Evolutionary conservation across 2,113 vertebrate genomes (phyloP).

Genomic region (Scortum barcoo): DNA sequence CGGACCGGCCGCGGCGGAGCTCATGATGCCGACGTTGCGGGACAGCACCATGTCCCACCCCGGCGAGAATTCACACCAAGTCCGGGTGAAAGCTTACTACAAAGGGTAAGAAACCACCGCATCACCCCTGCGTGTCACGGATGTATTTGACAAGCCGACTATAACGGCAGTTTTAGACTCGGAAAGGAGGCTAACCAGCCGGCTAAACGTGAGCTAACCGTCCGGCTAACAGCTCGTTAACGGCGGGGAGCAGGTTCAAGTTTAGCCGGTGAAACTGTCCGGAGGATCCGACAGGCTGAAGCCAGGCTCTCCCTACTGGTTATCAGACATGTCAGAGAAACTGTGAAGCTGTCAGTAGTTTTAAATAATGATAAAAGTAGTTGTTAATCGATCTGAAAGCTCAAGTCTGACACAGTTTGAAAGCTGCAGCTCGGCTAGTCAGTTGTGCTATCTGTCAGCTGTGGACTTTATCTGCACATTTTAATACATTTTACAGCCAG

Average conservation of each 20-base stretch:
- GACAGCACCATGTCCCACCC: conserved; percentile 94
- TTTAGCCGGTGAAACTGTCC: conserved; percentile 68
- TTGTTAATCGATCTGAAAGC: not conserved
- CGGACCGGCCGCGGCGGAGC: conserved; percentile 71
- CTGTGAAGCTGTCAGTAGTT: conserved; percentile 2
- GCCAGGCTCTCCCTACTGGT: not conserved
- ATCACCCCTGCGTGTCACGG: not conserved
- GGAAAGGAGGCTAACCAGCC: conserved; percentile 43
- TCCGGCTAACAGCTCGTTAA: conserved; percentile 65
- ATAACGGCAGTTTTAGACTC: conserved; percentile 20
- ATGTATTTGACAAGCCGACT: not conserved
- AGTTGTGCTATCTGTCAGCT: conserved; percentile 39
- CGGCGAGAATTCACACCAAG: conserved; percentile 88
- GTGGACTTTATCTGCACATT: not conserved
- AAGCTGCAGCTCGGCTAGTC: conserved; percentile 38
- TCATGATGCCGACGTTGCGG: conserved; percentile 95
- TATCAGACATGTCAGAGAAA: not conserved
- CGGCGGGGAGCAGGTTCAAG: conserved; percentile 54
- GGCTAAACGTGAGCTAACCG: conserved; percentile 71
- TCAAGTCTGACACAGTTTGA: conserved; percentile 9
- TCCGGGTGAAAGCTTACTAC: conserved; percentile 94
- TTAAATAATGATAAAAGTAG: not conserved
- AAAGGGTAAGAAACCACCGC: conserved; percentile 87
- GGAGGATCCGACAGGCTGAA: conserved; percentile 6
- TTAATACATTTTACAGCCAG: not conserved